Evolutionary conservation across 2,888 invertebrate genomes (phyloP).

Genomic region (Oxytorus armatus): DNA sequence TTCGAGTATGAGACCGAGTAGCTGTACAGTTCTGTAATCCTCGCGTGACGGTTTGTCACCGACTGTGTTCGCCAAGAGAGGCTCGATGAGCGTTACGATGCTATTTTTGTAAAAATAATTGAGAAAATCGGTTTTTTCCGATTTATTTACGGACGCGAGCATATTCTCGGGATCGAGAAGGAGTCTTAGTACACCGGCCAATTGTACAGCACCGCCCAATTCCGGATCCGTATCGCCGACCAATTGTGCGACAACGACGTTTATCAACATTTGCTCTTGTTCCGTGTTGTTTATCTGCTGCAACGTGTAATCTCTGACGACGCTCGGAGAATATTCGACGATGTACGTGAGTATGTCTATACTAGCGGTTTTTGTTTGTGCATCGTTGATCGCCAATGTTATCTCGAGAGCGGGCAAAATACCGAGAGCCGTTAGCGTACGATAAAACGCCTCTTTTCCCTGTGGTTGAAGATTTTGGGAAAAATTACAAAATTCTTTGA

Average conservation of each 20-base stretch:
- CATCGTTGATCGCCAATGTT: constrained; percentile 95
- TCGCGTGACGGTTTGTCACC: constrained; percentile 96
- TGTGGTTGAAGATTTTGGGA: constrained; percentile 99
- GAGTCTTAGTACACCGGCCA: constrained; percentile 97
- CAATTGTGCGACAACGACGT: constrained; percentile 99
- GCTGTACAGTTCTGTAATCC: constrained; percentile 98
- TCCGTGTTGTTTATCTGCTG: constrained; percentile 96
- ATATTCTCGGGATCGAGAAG: constrained; percentile 99
- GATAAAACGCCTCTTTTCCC: constrained; percentile 98
- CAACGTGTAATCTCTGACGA: constrained; percentile 98
- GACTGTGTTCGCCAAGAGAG: constrained; percentile 96
- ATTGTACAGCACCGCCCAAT: constrained; percentile 97
- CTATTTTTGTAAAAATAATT: constrained; percentile 99
- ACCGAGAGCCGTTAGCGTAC: constrained; percentile 95
- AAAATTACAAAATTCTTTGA: constrained; percentile 99
- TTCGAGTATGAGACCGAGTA: constrained; percentile 97
- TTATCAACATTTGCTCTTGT: constrained; percentile 97
- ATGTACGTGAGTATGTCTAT: constrained; percentile 99
- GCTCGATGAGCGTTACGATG: constrained; percentile 97
- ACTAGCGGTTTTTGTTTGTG: constrained; percentile 97
- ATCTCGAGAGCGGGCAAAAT: constrained; percentile 96
- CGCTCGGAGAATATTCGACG: constrained; percentile 98
- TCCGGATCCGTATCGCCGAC: constrained; percentile 98
- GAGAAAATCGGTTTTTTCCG: constrained; percentile 99
- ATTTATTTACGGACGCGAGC: constrained; percentile 96